Evolutionary conservation across 2,113 vertebrate species (phyloP), one percentile per base, ranked within the genome.

Genomic region (Tyto alba): DNA sequence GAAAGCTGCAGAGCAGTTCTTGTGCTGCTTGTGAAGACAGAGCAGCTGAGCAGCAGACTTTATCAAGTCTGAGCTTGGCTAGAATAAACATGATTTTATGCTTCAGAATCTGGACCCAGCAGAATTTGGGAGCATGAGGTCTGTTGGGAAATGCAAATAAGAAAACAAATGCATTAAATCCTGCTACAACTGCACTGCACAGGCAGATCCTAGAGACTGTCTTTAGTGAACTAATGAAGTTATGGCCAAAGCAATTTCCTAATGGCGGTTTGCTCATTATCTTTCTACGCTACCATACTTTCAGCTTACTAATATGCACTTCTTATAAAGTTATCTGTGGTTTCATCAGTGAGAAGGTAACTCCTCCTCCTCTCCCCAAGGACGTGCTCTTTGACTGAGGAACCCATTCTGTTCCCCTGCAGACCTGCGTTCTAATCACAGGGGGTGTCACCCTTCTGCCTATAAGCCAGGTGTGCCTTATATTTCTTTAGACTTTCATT

Each of bases 391-490:
- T 7, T 63, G 21, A 36, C 7, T 64, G 45, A 75, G 34, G 21
- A 75, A 15, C 9, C 16, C 14, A 3, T 55, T 53, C 43, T 52
- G 36, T 25, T 80, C 13, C 53, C 13, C 45, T 62, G 43, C 19
- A 81, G 20, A 27, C 0, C 0, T 9, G 26, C 0, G 0, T 52
- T 52, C 47, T 40, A 50, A 25, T 30, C 29, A 74, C 38, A 52
- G 22, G 27, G 26, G 7, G 2, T 60, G 38, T 40, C 30, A n/a
- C 12, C 12, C 30, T 72, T 53, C 43, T 90, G 72, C 21, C 40
- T 43, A 0, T 52, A 16, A 34, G 14, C 3, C 57, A 57, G 25
- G 8, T 80, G 40, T 1, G 3, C 32, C n/a, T 29, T 14, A 3
- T 5, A 3, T 81, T 62, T 57, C 36, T 60, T 57, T 48, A 27